These are phyloP conservation scores for Girardia tigrina DNA, from an alignment of 2,888 invertebrate genomes.

Conservation along the genomic window DNA sequence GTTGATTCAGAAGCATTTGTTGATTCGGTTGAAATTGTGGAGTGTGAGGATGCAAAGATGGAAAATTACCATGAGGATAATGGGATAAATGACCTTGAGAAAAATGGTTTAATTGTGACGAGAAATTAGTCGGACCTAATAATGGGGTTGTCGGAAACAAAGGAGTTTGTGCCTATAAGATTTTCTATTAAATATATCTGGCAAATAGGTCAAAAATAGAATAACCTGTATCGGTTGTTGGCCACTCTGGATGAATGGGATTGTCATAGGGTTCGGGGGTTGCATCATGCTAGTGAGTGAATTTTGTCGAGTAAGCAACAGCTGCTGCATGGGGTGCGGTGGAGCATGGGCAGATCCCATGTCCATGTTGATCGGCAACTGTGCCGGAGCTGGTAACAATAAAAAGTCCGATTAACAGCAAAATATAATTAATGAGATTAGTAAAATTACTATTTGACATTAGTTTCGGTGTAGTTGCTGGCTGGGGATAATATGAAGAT, in stretches of 20 bases:
- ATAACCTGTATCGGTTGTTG: background rate
- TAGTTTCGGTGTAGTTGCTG: background rate
- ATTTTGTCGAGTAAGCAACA: background rate
- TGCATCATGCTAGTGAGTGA: conserved; percentile 4
- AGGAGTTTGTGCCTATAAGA: conserved; percentile 4
- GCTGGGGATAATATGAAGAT: background rate
- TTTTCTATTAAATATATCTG: background rate
- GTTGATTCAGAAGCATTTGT: background rate
- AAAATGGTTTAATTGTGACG: background rate
- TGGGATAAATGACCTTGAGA: conserved; percentile 8
- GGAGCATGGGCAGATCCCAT: conserved; percentile 3
- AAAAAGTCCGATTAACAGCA: too few relatives aligned
- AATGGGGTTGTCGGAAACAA: background rate
- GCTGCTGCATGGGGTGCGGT: background rate
- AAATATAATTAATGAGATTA: too few relatives aligned
- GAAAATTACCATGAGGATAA: background rate
- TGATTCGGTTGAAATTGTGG: conserved; percentile 12
- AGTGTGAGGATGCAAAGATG: background rate
- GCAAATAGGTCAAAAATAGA: background rate
- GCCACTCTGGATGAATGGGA: background rate
- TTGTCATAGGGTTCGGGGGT: background rate
- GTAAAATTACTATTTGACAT: background rate
- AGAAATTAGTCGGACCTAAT: background rate
- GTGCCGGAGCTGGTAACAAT: background rate
- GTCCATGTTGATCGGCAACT: conserved; percentile 10